These are phyloP conservation scores for Rhineura floridana DNA, from an alignment of 2,113 vertebrate species.

Conservation along the genomic window DNA sequence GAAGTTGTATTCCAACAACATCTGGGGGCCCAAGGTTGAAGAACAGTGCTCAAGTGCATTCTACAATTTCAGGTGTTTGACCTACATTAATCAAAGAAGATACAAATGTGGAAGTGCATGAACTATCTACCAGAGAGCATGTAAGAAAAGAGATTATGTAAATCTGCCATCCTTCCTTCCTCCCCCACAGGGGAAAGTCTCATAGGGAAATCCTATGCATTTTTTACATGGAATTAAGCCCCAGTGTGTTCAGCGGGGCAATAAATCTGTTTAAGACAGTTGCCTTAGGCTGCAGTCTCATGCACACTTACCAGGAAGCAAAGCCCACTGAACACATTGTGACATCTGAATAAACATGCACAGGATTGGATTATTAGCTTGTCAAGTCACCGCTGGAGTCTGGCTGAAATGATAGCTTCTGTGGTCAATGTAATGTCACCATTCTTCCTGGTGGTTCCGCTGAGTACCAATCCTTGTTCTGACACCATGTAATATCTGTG, in stretches of 20 bases:
- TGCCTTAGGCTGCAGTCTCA: neutral
- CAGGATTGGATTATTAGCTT: neutral
- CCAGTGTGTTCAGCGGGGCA: neutral
- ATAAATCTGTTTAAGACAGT: neutral
- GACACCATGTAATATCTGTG: too few relatives aligned
- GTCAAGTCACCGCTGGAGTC: neutral
- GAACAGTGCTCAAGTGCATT: neutral
- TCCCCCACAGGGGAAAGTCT: neutral
- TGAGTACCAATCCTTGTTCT: neutral
- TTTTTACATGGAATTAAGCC: neutral
- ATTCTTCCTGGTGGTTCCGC: neutral
- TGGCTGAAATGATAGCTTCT: neutral
- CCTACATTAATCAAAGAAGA: neutral
- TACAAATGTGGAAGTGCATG: neutral
- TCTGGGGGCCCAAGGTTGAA: too few relatives aligned
- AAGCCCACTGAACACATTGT: neutral
- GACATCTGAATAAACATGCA: neutral
- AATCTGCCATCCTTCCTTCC: neutral
- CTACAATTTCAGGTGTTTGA: slow-evolving; percentile 27
- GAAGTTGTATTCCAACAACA: too few relatives aligned
- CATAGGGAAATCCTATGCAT: neutral
- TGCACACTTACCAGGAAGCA: neutral
- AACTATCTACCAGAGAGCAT: neutral
- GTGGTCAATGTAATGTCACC: neutral
- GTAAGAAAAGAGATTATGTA: neutral